Conservation (phyloP, 37 sponge, comb jelly and placozoan genomes). For the Ianthella basta region DNA sequence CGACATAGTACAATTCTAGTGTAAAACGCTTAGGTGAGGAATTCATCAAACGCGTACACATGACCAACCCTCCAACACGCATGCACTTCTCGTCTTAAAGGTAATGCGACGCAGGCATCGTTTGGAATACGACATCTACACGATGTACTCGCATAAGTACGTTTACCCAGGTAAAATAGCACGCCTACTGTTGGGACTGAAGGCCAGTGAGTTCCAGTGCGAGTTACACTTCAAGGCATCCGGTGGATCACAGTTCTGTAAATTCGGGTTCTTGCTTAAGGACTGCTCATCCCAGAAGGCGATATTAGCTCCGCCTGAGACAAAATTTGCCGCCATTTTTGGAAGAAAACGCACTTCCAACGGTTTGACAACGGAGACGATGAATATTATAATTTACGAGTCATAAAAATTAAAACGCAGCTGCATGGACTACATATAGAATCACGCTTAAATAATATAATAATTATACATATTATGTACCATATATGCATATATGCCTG, state of each 20-base stretch:
- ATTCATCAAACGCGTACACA: no score
- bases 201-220: conserved; percentile 16
- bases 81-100: no score
- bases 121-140: no score
- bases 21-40: no score
- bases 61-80: no score
- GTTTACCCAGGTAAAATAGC: neutral
- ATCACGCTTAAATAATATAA: no score
- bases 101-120: no score
- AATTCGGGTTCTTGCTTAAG: neutral
- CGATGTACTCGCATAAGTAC: no score
- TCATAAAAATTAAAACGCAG: neutral
- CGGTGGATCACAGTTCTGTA: neutral
- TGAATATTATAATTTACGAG: neutral
- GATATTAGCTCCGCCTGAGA: conserved; percentile 1
- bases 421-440: neutral
- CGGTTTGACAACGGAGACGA: no score
- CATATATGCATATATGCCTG: no score
- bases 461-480: no score
- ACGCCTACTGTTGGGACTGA: neutral
- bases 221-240: neutral
- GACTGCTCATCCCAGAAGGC: conserved; percentile 27
- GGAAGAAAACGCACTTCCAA: neutral
- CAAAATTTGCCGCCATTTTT: conserved; percentile 26
- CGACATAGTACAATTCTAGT: no score